phyloP scores from a whole-genome alignment of 2,113 vertebrate species.

The Zonotrichia leucophrys region DNA sequence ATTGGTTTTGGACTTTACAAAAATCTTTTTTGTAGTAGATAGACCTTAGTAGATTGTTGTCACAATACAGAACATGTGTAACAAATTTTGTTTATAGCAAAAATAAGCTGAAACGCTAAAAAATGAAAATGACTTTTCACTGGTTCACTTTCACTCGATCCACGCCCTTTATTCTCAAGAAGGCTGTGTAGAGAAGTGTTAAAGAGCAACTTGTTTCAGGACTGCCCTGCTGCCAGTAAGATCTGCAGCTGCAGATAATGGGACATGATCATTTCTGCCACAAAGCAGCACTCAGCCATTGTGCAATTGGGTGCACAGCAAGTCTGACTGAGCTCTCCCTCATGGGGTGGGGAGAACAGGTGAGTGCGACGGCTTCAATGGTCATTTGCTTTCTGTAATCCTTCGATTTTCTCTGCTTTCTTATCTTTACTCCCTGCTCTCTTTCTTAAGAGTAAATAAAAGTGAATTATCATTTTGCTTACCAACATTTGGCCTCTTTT shows the following conservation, averaged over 20 bases:
- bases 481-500: neutral
- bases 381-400: neutral
- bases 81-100: neutral
- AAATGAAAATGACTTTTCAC: neutral
- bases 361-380: rapidly evolving
- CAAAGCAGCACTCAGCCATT: rapidly evolving
- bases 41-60: neutral
- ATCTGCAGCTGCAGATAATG: neutral
- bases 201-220: neutral
- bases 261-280: rapidly evolving
- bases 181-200: neutral
- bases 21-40: neutral
- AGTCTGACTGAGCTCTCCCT: neutral
- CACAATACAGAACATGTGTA: neutral
- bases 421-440: neutral
- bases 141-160: neutral
- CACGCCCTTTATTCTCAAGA: neutral
- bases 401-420: neutral
- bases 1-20: neutral
- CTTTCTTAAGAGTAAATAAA: neutral
- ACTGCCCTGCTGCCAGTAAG: neutral
- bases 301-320: neutral
- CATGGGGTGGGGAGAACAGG: neutral
- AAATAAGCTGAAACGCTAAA: neutral
- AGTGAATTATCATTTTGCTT: neutral